Evolutionary conservation across 2,888 invertebrate species (phyloP), one percentile per base, ranked within the genome.

Genomic region (Emmelina monodactyla): DNA sequence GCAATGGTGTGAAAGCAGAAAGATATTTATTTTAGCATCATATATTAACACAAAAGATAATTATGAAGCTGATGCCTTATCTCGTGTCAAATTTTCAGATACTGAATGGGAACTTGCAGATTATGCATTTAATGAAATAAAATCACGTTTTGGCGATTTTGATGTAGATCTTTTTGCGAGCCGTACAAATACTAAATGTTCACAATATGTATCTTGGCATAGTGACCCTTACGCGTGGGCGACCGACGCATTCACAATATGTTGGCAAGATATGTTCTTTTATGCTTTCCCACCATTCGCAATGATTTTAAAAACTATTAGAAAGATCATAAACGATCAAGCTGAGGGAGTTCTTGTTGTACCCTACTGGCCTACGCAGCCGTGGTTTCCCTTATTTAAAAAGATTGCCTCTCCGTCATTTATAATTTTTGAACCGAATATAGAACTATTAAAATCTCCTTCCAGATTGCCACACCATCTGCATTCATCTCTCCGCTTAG

Each of bases 11-110:
- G 38, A 38, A 12, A 15, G 12, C 2, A 37, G 38, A 30, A 40
- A 46, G 19, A 28, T 51, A 10, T 43, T 22, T 16, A 34, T 51
- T 7, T 37, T 36, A 34, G 45, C 49, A 14, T 41, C 49, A 6
- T 46, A 46, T 30, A 46, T 47, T 3, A 34, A n/a, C 3, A 45
- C 49, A 2, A 39, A n/a, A n/a, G n/a, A n/a, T n/a, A n/a, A n/a
- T n/a, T n/a, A n/a, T n/a, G n/a, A n/a, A n/a, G n/a, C n/a, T 13
- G 14, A 28, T n/a, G 28, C 28, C n/a, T 10, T 11, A 5, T 28
- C 28, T 4, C n/a, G 28, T 10, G 11, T 10, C n/a, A 28, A 32
- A 32, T 16, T 16, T 16, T n/a, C 10, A 16, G 19, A 32, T 11
- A 48, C 42, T 1, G 43, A 48, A 34, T n/a, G n/a, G n/a, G n/a